A percentile compares a stretch with the other conserved stretches of the same genome.
phyloP scores from a whole-genome alignment of 2,888 invertebrate genomes.

The Tortricodes alternella region DNA sequence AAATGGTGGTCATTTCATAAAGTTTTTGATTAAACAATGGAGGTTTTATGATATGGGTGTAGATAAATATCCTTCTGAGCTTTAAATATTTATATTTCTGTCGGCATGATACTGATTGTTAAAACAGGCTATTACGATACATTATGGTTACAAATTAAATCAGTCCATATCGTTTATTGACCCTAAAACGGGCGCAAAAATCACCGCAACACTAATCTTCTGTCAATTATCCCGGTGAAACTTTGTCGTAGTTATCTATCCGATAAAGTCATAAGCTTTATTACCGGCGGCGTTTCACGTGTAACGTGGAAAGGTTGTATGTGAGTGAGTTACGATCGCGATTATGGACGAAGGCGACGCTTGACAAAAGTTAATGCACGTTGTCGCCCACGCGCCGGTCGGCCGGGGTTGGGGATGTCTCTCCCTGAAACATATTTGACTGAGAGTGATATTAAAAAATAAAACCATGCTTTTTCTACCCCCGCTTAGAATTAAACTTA shows the following conservation, averaged over 20 bases:
- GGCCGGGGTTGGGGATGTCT: conserved; percentile 7
- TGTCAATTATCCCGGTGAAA: conserved; percentile 30
- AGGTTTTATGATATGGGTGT: too few species aligned
- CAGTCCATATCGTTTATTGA: conserved; percentile 8
- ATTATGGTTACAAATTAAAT: conserved; percentile 11
- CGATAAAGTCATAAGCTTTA: conserved; percentile 27
- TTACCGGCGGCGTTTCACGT: conserved; percentile 3
- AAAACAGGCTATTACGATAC: not conserved
- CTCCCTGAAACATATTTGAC: not conserved
- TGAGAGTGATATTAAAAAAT: too few species aligned
- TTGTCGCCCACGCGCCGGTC: conserved; percentile 41
- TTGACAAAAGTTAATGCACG: conserved; percentile 44
- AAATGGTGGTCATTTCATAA: too few species aligned
- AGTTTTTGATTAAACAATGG: too few species aligned
- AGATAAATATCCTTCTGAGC: too few species aligned
- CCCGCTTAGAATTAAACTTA: too few species aligned
- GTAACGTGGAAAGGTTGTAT: conserved; percentile 25
- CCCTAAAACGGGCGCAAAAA: conserved; percentile 1
- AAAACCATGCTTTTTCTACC: too few species aligned
- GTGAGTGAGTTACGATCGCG: conserved; percentile 34
- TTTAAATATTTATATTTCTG: too few species aligned
- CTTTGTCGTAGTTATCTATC: conserved; percentile 22
- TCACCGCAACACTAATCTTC: conserved; percentile 27
- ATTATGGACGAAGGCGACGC: conserved; percentile 37
- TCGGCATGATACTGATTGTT: too few species aligned